Base-by-base conservation (phyloP, 2,888 invertebrate species). In the Automeris io region DNA sequence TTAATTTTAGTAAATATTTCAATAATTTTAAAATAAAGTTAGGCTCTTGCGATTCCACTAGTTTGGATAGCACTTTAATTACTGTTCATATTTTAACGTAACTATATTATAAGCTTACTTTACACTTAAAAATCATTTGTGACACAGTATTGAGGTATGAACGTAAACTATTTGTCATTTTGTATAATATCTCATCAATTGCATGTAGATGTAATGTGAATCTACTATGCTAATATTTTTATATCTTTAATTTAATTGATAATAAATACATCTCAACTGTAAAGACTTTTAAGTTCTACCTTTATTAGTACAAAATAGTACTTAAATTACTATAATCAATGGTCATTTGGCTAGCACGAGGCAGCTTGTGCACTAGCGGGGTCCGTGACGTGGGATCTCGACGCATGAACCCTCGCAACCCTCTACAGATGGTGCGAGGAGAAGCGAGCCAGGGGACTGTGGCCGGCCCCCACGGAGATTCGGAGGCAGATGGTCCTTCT, bases 181-280 rank as follows among this genome's bases (percentile, higher is more conserved):
- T 39, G 45, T 44, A 45, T 41, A 47, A 54, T 59, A 58, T 57
- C 54, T 56, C 56, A 56, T 52, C 31, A 43, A 58, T 49, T 53
- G 50, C 42, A 49, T 54, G 51, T 54, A 48, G 42, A 47, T 49
- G 50, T 53, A 48, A 57, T 61, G 61, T 65, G 67, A 68, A 71
- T 66, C 70, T 74, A 64, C 58, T 57, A 57, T 64, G 68, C 75
- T 65, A 68, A 67, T 75, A 78, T 78, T 80, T 82, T 81, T 81
- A 77, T 81, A 81, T 75, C 64, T 68, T 68, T 78, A 71, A 66
- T 72, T 79, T 78, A 76, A 70, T 63, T 54, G 69, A 69, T 66
- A 66, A 68, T 66, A 61, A 78, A 77, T 78, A 76, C 75, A 74
- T 53, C 54, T 32, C 26, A 50, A 65, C 60, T 51, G 2, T 43